These are phyloP conservation scores for Catostylus mosaicus DNA, from an alignment of 30 jellyfish, hydroid and myxozoan genomes.

Conservation along the genomic window DNA sequence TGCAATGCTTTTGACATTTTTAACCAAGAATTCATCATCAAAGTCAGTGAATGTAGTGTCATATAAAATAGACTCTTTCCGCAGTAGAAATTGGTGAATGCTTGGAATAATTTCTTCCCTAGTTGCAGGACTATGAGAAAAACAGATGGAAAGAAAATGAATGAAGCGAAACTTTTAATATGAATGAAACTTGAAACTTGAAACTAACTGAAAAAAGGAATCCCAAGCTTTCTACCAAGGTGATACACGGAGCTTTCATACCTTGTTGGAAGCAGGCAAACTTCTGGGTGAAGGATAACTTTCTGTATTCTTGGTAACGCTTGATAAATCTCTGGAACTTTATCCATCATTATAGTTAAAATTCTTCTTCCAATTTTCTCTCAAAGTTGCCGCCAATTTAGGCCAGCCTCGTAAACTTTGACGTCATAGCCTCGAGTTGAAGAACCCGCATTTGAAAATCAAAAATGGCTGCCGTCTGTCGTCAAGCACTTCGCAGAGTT, in stretches of 20 bases:
- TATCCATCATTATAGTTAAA: constrained; percentile 54
- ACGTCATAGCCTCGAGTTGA: not conserved
- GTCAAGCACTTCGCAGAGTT: constrained; percentile 25
- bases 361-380: not conserved
- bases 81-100: constrained; percentile 45
- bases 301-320: constrained; percentile 72
- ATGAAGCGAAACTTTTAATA: not conserved
- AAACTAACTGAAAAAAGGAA: not conserved
- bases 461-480: constrained; percentile 36
- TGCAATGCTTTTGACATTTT: constrained; percentile 54
- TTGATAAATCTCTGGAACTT: constrained; percentile 66
- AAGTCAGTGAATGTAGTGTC: constrained; percentile 76
- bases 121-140: constrained; percentile 54
- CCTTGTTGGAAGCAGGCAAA: constrained; percentile 77
- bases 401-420: constrained; percentile 18
- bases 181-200: not conserved
- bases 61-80: constrained; percentile 44
- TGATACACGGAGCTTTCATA: not conserved
- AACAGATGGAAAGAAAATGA: not conserved
- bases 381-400: constrained; percentile 59
- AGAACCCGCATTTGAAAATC: not conserved
- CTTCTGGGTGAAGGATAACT: constrained; percentile 77
- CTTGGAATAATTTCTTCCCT: constrained; percentile 43
- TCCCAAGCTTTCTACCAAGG: not conserved
- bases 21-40: constrained; percentile 51